Percentiles rank a stretch among this genome's conserved stretches.
Evolutionary conservation across 2,113 vertebrate species (phyloP).

Genomic region (Paracanthobrama guichenoti): DNA sequence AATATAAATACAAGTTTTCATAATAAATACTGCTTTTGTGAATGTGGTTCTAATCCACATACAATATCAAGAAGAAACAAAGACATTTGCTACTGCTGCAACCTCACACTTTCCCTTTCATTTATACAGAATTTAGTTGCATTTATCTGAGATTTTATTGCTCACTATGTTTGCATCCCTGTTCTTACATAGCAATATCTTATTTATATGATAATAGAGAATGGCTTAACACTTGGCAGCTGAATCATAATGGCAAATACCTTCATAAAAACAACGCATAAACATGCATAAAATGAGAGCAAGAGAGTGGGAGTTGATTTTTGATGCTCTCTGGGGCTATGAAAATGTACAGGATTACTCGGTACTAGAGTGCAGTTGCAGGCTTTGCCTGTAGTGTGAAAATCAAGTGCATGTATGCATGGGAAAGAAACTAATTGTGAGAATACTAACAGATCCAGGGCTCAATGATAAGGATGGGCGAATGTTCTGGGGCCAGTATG

Average conservation of each 20-base stretch:
- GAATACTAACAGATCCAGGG: not conserved
- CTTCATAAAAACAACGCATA: not conserved
- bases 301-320: not conserved
- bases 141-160: not conserved
- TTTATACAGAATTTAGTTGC: not conserved
- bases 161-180: not conserved
- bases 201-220: constrained; percentile 29
- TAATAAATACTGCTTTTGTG: not conserved
- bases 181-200: constrained; percentile 18
- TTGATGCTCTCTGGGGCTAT: not conserved
- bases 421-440: not conserved
- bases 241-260: constrained; percentile 29
- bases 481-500: not conserved
- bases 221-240: constrained; percentile 7
- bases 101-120: not conserved
- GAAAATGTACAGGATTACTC: constrained; percentile 22
- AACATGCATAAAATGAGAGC: not conserved
- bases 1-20: not conserved
- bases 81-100: not conserved
- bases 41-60: not conserved
- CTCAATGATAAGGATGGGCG: not conserved
- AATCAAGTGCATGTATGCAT: not conserved
- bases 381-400: not conserved
- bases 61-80: not conserved
- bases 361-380: constrained; percentile 5